Conservation (phyloP, 1,140 invertebrate species). For the Trichogramma pretiosum region DNA sequence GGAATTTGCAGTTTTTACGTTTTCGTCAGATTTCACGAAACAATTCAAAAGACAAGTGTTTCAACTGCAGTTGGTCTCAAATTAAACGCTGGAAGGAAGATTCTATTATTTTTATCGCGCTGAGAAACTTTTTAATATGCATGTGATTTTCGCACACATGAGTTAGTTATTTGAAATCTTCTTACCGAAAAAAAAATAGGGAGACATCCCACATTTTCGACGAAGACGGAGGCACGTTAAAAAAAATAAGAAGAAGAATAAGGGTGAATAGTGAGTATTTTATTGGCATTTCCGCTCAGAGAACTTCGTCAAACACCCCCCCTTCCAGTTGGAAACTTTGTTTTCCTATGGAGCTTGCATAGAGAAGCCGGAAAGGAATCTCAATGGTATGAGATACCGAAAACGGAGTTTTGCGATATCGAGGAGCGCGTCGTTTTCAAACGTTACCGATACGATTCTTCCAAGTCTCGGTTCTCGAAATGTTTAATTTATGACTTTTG, state of each 20-base stretch:
- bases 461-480: slow-evolving; percentile 9
- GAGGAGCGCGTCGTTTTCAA: not conserved
- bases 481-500: slow-evolving; percentile 15
- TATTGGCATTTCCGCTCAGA: slow-evolving; percentile 21
- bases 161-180: not conserved
- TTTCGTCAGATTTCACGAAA: no score
- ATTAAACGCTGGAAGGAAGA: not conserved
- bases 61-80: not conserved
- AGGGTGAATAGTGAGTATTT: slow-evolving; percentile 7
- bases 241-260: not conserved
- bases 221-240: not conserved
- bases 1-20: not conserved
- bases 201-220: not conserved
- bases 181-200: not conserved
- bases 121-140: no score
- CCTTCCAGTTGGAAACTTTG: not conserved
- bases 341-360: no score
- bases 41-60: no score
- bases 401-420: no score
- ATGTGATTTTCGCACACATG: not conserved
- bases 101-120: not conserved
- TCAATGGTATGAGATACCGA: no score
- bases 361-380: no score
- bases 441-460: slow-evolving; percentile 2
- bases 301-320: slow-evolving; percentile 16